These are phyloP conservation scores for Leptinotarsa defecta DNA, from an alignment of 1,140 invertebrate genomes.

Conservation along the genomic window DNA sequence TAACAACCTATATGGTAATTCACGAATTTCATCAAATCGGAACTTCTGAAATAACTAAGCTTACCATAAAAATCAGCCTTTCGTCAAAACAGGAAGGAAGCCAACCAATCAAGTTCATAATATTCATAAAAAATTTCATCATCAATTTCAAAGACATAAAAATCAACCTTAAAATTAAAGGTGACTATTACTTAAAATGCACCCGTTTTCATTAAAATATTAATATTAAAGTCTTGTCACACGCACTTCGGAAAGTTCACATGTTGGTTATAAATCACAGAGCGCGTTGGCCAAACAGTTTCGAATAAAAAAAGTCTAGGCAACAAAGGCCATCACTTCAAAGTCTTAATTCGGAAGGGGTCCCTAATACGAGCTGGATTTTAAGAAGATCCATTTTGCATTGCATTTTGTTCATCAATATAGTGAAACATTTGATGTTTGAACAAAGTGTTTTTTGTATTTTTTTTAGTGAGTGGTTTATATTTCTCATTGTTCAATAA, in stretches of 20 bases:
- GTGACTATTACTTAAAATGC: constrained; percentile 45
- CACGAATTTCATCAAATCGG: no score
- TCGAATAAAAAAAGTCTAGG: background rate
- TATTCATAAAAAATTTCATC: constrained; percentile 29
- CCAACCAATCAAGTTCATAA: constrained; percentile 41
- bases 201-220: constrained; percentile 42
- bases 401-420: background rate
- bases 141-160: constrained; percentile 31
- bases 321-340: background rate
- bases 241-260: constrained; percentile 43
- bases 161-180: constrained; percentile 42
- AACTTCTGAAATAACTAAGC: background rate
- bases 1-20: no score
- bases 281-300: constrained; percentile 43
- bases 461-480: background rate
- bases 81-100: constrained; percentile 36
- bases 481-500: no score
- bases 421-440: background rate
- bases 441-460: background rate
- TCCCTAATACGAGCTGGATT: background rate
- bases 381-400: background rate
- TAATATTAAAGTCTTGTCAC: constrained; percentile 37
- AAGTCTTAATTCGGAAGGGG: background rate
- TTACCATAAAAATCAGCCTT: constrained; percentile 45
- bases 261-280: constrained; percentile 46